These are phyloP conservation scores for Chelon labrosus DNA, from an alignment of 2,797 vertebrate genomes.

Conservation along the genomic window DNA sequence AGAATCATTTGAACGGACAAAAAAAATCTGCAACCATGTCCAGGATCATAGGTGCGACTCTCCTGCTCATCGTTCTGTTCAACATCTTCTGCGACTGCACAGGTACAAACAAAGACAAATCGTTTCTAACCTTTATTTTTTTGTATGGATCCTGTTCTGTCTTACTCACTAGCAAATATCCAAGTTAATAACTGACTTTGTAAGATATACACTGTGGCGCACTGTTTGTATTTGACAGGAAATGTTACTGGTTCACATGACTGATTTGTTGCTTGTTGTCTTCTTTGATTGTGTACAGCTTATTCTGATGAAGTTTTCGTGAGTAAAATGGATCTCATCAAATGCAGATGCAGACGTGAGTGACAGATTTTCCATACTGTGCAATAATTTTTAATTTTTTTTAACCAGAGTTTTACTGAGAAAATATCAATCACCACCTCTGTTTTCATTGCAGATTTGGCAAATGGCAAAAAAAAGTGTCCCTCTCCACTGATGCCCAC, in stretches of 20 bases:
- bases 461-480: conserved; percentile 16
- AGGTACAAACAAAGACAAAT: conserved; percentile 25
- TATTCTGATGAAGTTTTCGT: neutral
- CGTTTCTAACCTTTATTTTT: neutral
- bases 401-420: neutral
- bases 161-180: neutral
- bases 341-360: conserved; percentile 70
- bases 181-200: neutral
- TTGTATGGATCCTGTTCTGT: no score
- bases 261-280: conserved; percentile 8
- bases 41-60: conserved; percentile 37
- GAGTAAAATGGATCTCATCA: conserved; percentile 2
- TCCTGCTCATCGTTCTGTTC: conserved; percentile 63
- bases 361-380: neutral
- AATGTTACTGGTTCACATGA: conserved; percentile 5
- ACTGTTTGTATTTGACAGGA: conserved; percentile 15
- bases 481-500: fast-evolving
- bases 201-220: neutral
- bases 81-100: conserved; percentile 21
- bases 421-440: neutral
- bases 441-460: conserved; percentile 32
- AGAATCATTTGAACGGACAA: neutral
- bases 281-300: conserved; percentile 41
- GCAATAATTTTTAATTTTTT: no score
- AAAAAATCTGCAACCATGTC: conserved; percentile 62